Evolutionary conservation across 1,140 invertebrate genomes (phyloP), one percentile per base, ranked within the genome.

Genomic region (Trichomalopsis sarcophagae): DNA sequence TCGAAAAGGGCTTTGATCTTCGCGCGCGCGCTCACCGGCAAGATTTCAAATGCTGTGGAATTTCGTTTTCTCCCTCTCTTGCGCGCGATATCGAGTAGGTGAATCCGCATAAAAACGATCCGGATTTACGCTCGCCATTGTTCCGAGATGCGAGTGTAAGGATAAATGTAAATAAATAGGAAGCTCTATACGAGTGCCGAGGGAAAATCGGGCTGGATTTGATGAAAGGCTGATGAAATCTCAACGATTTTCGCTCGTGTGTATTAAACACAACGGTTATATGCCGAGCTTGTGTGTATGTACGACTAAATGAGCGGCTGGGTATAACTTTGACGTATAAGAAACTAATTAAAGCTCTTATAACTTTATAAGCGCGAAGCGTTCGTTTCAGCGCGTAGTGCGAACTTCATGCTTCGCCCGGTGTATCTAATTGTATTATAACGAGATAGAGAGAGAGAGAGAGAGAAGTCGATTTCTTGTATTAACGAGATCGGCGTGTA

Each of bases 361-460:
- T n/a, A n/a, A 62, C 21, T 62, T n/a, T 6, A 62, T 62, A 62
- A 13, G 47, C 17, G 55, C 2, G 55, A 62, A n/a, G 21, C 55
- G 55, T 62, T n/a, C 21, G 6, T n/a, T 62, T 17, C 5, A n/a
- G 5, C 17, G 55, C 17, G 17, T 17, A 62, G 17, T n/a, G 17
- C 7, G 69, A 71, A 71, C 0, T 71, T 71, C 69, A 30, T 17
- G 69, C 69, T 30, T 71, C 27, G 69, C 69, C 21, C 11, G 69
- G 30, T 71, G 69, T 71, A 40, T 17, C 21, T 40, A 80, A 80
- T 80, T 44, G 30, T 23, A 40, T 40, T 40, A 80, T 44, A 44
- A 44, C 40, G 40, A 23, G 77, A 36, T 36, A 36, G 33, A 36
- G 27, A 27, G 40, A 23, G 77, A 36, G 5, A 36, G 33, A 36